These are phyloP conservation scores for Telmatochromis bifrenatus DNA, from an alignment of 2,113 vertebrate genomes.

Conservation along the genomic window DNA sequence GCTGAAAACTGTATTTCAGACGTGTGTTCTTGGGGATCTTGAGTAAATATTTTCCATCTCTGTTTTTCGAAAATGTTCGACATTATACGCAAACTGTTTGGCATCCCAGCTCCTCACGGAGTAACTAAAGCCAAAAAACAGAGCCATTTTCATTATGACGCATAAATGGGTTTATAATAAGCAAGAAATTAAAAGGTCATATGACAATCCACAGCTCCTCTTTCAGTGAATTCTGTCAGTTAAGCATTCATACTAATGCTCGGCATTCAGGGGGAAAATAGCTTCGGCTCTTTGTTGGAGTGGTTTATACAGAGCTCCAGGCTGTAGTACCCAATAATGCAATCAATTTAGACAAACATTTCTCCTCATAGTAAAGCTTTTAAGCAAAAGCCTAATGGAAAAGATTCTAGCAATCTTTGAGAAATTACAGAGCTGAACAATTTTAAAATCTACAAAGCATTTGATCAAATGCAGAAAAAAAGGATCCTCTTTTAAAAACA, in stretches of 20 bases:
- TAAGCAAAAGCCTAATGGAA: conserved; percentile 7
- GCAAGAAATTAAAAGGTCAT: neutral
- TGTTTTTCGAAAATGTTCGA: neutral
- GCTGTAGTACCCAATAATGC: neutral
- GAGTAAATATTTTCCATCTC: neutral
- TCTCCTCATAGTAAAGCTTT: conserved; percentile 17
- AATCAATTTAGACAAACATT: neutral
- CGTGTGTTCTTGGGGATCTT: neutral
- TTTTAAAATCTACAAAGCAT: neutral
- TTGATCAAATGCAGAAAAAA: neutral
- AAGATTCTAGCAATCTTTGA: neutral
- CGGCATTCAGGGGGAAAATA: neutral
- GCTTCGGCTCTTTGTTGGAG: neutral
- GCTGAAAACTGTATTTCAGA: neutral
- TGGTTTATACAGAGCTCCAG: neutral
- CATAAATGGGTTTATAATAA: neutral
- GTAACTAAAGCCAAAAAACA: neutral
- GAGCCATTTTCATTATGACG: neutral
- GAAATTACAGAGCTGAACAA: neutral
- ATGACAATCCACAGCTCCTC: neutral
- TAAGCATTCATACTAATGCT: neutral
- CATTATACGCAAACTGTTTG: neutral
- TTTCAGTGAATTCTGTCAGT: neutral
- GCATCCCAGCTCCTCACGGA: neutral
- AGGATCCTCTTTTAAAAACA: neutral